Evolutionary conservation across 2,113 vertebrate genomes (phyloP).

Genomic region (Mola mola): DNA sequence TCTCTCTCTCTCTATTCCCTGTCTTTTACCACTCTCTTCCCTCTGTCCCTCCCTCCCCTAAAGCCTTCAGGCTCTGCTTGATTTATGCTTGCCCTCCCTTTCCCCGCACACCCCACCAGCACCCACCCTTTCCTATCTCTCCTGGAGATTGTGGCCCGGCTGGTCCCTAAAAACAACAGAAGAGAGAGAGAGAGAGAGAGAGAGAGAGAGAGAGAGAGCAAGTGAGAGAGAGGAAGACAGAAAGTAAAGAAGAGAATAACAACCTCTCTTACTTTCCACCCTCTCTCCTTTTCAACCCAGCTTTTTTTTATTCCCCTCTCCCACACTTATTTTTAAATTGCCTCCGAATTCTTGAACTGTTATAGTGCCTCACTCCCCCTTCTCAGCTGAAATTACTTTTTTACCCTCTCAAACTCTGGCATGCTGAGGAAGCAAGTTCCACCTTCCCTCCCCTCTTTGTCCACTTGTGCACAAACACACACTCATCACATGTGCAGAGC

Average conservation of each 20-base stretch:
- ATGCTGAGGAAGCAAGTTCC: constrained; percentile 80
- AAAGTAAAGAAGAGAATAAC: constrained; percentile 75
- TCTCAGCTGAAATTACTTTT: constrained; percentile 83
- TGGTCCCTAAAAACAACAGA: constrained; percentile 86
- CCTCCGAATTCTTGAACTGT: constrained; percentile 86
- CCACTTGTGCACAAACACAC: constrained; percentile 69
- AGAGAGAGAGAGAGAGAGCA: constrained; percentile 65
- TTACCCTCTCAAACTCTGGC: constrained; percentile 83
- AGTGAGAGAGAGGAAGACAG: constrained; percentile 51
- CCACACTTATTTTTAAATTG: constrained; percentile 88
- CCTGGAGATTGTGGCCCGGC: constrained; percentile 81
- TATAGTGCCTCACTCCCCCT: constrained; percentile 85
- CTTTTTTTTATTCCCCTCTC: constrained; percentile 85
- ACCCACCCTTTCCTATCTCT: constrained; percentile 76
- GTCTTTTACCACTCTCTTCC: constrained; percentile 70
- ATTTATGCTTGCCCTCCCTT: constrained; percentile 79
- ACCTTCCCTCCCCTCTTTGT: constrained; percentile 76
- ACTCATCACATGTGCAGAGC: constrained; percentile 38
- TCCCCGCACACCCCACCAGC: constrained; percentile 57
- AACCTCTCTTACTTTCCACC: constrained; percentile 82
- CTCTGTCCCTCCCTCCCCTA: constrained; percentile 71
- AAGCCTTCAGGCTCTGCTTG: constrained; percentile 77
- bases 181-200: constrained; percentile 38
- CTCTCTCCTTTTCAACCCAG: constrained; percentile 81
- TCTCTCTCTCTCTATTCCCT: constrained; percentile 54